Percentiles rank a stretch among this genome's conserved stretches.
phyloP scores from a whole-genome alignment of 2,797 vertebrate species.

The Brotogeris chrysoptera region DNA sequence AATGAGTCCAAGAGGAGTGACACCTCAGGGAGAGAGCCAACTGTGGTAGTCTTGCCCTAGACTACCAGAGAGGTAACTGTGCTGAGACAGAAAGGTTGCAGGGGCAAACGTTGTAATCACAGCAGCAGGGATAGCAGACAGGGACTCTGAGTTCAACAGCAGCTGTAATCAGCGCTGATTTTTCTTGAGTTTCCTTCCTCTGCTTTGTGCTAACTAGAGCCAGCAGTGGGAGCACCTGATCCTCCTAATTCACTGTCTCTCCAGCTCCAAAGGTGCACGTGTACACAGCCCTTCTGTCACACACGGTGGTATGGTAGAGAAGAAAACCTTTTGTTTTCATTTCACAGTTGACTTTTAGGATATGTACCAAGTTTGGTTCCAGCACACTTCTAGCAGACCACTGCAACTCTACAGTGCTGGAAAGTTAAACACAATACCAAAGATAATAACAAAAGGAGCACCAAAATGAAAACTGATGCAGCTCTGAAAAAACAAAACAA shows the following conservation, averaged over 20 bases:
- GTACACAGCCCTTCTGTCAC: background rate
- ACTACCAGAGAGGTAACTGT: background rate
- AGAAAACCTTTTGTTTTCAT: background rate
- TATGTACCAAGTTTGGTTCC: background rate
- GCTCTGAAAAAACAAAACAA: background rate
- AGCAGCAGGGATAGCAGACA: background rate
- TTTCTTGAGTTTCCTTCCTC: background rate
- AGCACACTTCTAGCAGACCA: background rate
- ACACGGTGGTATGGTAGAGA: background rate
- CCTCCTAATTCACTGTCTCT: background rate
- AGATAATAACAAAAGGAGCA: background rate
- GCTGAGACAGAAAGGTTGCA: background rate
- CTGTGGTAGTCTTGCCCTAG: background rate
- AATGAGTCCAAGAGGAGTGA: background rate
- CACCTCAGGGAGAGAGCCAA: background rate
- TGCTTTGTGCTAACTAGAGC: slow-evolving; percentile 18
- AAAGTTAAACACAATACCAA: background rate
- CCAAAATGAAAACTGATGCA: background rate
- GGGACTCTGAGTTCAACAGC: background rate
- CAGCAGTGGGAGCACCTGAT: slow-evolving; percentile 48
- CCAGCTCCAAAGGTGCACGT: background rate
- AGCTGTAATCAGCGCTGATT: background rate
- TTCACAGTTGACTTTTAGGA: background rate
- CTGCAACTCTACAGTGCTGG: background rate
- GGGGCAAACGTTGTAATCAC: background rate